Base-by-base conservation (phyloP, 2,797 vertebrate genomes). In the Varecia variegata region DNA sequence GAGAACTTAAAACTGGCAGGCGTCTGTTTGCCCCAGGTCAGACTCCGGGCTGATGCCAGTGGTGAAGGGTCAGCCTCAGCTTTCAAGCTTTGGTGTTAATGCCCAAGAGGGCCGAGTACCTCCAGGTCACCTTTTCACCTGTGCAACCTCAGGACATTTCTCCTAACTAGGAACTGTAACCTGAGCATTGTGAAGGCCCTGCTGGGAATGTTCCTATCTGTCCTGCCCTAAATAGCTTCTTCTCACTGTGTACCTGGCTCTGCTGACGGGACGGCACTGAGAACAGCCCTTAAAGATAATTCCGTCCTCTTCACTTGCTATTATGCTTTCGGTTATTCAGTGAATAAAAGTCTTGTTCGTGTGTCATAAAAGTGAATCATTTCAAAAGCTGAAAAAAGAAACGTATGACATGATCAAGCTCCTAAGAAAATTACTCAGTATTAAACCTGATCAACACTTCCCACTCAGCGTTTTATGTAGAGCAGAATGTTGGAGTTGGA, bases 321-420 rank as follows among this genome's bases (percentile, higher is more conserved):
- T 50, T 56, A 40, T 13, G 8, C 40, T 80, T 88, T 35, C n/a
- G 45, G 62, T 82, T 80, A 62, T 94, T 94, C 9, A 52, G 90
- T 58, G 85, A 93, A 71, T 79, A 96, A 91, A 84, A 71, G 62
- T 35, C 71, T 68, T 90, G 27, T 40, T 89, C 84, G 5, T 52
- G 38, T 95, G 50, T 58, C 88, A 88, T 88, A 30, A 76, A 90
- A 94, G 40, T 58, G 88, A 97, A 71, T 97, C 88, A 94, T 81
- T 88, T 94, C 47, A 62, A 94, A 95, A 90, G 65, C 84, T 23
- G 7, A 74, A 93, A 95, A 43, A 93, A 91, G 87, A 93, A 92
- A 58, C 11, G 12, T 21, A 67, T 89, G 93, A 96, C 88, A 82
- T 11, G 56, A 85, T 95, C 50, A 27, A 73, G 65, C 25, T 60